Conservation (phyloP, 2,797 vertebrate genomes). For the Eremophila alpestris region DNA sequence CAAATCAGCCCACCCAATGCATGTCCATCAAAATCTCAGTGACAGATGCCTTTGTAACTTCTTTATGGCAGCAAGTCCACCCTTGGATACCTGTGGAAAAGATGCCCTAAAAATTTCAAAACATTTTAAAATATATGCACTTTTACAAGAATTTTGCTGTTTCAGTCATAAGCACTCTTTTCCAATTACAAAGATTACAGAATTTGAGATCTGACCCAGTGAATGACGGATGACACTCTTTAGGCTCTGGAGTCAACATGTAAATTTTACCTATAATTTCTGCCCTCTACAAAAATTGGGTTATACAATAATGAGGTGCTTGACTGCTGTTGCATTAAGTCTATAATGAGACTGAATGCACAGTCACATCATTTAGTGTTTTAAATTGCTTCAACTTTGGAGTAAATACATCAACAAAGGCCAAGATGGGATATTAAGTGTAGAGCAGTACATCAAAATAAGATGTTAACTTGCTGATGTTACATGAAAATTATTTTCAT, state of each 20-base stretch:
- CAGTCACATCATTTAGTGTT: background rate
- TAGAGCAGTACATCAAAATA: slow-evolving; percentile 16
- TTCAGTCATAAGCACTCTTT: background rate
- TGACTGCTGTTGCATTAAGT: background rate
- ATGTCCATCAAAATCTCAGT: background rate
- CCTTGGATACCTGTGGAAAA: background rate
- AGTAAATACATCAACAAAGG: slow-evolving; percentile 39
- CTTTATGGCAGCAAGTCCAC: background rate
- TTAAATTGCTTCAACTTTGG: background rate
- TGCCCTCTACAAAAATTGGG: background rate
- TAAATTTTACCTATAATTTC: background rate
- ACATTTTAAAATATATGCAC: background rate
- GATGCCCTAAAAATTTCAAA: background rate
- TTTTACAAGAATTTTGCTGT: background rate
- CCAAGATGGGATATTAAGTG: background rate
- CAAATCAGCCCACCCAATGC: background rate
- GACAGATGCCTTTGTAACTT: background rate
- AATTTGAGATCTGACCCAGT: background rate
- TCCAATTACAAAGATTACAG: background rate
- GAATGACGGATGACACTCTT: background rate
- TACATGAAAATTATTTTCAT: slow-evolving; percentile 37
- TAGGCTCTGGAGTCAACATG: background rate
- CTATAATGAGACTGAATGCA: slow-evolving; percentile 1
- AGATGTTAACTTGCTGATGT: slow-evolving; percentile 11
- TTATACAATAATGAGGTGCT: slow-evolving; percentile 3